Base-by-base conservation (phyloP, 2,113 vertebrate genomes). In the Tachuris rubrigastra region DNA sequence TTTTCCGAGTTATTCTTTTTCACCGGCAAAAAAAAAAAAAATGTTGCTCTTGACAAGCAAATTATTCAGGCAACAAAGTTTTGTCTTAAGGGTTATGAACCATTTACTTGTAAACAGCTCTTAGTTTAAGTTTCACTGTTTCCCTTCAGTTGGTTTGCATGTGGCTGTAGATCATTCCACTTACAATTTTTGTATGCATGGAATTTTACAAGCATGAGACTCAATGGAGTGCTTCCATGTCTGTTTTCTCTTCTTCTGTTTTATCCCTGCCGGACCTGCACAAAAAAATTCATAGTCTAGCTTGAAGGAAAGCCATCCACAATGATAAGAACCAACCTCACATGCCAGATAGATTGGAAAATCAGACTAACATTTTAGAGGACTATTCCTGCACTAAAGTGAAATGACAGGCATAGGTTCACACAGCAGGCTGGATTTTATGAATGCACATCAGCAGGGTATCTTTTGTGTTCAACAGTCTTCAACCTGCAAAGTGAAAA, bases 1-100 rank as follows among this genome's bases (percentile, higher is more conserved):
- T 97, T 98, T 94, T 97, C 93, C 95, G 94, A 96, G 89, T 27
- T 94, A 93, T 67, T 96, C 58, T 95, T 97, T 96, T 96, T 96
- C 96, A 78, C 30, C n/a, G 60, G 35, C 33, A 31, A 79, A 81
- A 44, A 56, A 28, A 69, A 31, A 79, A 81, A 44, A 56, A 28
- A 69, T 80, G 65, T 91, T 89, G 50, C 53, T 90, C 21, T 41
- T 87, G 75, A 87, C 76, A 86, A 87, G 92, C 74, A 93, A 92
- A 87, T 86, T 10, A 73, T 65, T 82, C 47, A 76, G 75, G 33
- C 56, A 86, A 81, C 9, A 12, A 87, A 91, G 49, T 88, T 91
- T 63, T 95, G 66, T 27, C 87, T 91, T 17, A 58, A 17, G 18
- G 14, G 3, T 72, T 92, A 55, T 24, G 62, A 50, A 91, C 86